Conservation (phyloP, 2,113 vertebrate genomes). For the Lampris incognitus region DNA sequence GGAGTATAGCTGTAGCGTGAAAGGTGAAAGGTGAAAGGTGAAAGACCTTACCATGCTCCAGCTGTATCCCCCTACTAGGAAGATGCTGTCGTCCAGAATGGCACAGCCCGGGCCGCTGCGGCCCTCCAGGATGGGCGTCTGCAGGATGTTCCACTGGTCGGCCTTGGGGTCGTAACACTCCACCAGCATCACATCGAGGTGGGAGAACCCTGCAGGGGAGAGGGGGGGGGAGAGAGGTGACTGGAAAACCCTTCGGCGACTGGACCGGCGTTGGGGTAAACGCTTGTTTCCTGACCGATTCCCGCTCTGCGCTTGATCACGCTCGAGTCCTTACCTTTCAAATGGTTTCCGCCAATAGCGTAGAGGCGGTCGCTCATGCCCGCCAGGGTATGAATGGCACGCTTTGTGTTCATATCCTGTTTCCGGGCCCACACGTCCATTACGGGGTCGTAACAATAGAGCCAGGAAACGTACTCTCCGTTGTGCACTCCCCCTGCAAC, state of each 20-base stretch:
- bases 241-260: too few relatives aligned
- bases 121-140: constrained; percentile 97
- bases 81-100: constrained; percentile 95
- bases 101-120: constrained; percentile 97
- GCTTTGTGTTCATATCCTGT: constrained; percentile 99
- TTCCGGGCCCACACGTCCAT: constrained; percentile 99
- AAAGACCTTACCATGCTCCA: constrained; percentile 93
- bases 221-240: background rate
- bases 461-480: constrained; percentile 97
- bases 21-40: too few relatives aligned
- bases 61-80: constrained; percentile 97
- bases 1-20: too few relatives aligned
- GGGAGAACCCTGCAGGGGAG: constrained; percentile 90
- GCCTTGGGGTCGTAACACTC: constrained; percentile 98
- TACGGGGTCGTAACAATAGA: constrained; percentile 97
- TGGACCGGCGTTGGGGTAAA: too few relatives aligned
- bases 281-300: constrained; percentile 22
- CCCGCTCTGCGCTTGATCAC: constrained; percentile 27
- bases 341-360: constrained; percentile 98
- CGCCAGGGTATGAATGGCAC: constrained; percentile 96
- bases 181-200: constrained; percentile 97
- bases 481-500: constrained; percentile 97
- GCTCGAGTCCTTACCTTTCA: constrained; percentile 89
- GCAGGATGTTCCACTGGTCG: constrained; percentile 98
- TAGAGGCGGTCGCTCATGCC: constrained; percentile 98